Evolutionary conservation across 2,113 vertebrate species (phyloP).

Genomic region (Callocephalon fimbriatum): DNA sequence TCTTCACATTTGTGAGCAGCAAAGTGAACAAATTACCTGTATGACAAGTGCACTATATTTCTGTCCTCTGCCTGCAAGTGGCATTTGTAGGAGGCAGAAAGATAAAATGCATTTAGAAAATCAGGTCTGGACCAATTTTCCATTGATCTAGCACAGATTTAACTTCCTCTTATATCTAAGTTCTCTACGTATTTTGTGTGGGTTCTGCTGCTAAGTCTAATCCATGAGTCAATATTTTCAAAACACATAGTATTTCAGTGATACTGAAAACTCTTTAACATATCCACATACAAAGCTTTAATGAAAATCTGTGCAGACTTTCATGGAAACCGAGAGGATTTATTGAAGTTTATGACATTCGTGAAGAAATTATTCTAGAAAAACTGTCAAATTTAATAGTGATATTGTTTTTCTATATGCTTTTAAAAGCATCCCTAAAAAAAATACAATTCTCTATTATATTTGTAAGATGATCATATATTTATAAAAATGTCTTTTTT

Average conservation of each 20-base stretch:
- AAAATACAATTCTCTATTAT: not conserved
- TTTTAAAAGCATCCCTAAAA: not conserved
- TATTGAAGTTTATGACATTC: not conserved
- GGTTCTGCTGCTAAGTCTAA: not conserved
- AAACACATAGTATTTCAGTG: not conserved
- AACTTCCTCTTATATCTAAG: not conserved
- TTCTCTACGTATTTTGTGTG: not conserved
- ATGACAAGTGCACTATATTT: not conserved
- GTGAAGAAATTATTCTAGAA: not conserved
- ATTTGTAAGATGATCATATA: fast-evolving
- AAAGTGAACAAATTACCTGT: not conserved
- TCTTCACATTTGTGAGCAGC: not conserved
- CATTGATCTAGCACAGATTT: not conserved
- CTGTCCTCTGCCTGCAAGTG: not conserved
- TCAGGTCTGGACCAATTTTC: not conserved
- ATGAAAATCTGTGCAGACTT: not conserved
- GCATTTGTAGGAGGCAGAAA: not conserved
- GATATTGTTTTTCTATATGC: not conserved
- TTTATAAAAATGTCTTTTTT: not conserved
- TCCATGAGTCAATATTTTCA: not conserved
- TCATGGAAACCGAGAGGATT: not conserved
- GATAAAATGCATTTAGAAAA: not conserved
- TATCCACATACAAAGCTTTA: not conserved
- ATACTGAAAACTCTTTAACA: not conserved
- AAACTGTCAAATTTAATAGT: not conserved